These are phyloP conservation scores for Drosophila robusta DNA, from an alignment of 2,888 invertebrate genomes.

Conservation along the genomic window DNA sequence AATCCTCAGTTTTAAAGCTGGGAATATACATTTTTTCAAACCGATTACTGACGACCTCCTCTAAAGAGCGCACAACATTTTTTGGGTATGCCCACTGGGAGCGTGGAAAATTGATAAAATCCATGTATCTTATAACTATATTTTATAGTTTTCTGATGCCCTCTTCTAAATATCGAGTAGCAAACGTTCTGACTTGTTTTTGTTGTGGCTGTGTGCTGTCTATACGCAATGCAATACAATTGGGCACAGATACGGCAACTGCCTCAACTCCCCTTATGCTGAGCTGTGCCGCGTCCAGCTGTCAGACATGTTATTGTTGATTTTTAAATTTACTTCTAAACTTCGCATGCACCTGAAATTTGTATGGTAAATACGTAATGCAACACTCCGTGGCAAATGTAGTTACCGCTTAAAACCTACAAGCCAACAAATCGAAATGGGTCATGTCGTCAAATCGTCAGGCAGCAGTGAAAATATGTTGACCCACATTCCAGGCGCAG, in stretches of 20 bases:
- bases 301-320: constrained; percentile 36
- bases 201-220: constrained; percentile 37
- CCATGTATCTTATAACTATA: no score
- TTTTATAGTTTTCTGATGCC: no score
- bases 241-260: constrained; percentile 16
- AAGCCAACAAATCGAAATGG: constrained; percentile 24
- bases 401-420: constrained; percentile 10
- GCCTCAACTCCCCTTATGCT: constrained; percentile 4
- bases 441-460: constrained; percentile 18
- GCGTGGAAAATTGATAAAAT: no score
- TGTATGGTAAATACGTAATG: background rate
- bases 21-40: no score
- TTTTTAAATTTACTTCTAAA: constrained; percentile 20
- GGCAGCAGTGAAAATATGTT: constrained; percentile 38
- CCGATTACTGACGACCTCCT: no score
- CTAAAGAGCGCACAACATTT: no score
- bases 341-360: constrained; percentile 13
- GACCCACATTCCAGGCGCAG: constrained; percentile 34
- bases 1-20: no score
- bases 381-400: background rate
- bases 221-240: constrained; percentile 21
- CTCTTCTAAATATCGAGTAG: no score
- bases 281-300: constrained; percentile 38
- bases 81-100: no score
- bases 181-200: no score